phyloP scores from a whole-genome alignment of 2,113 vertebrate species.

The Pterocles gutturalis region DNA sequence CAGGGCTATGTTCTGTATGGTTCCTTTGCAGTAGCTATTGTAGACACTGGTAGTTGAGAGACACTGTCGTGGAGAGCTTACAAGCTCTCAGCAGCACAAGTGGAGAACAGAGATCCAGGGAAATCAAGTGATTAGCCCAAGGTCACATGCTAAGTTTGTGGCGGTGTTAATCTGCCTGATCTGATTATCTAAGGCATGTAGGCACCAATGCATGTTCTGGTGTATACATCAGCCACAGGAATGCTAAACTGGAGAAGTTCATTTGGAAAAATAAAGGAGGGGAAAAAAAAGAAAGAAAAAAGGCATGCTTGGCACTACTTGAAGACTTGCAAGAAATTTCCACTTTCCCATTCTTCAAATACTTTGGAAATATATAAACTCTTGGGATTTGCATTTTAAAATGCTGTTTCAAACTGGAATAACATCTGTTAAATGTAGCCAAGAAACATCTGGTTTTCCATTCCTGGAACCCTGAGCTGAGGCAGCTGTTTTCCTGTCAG shows the following conservation, averaged over 20 bases:
- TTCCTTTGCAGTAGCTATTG: background rate
- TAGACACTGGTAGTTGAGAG: background rate
- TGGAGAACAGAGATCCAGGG: background rate
- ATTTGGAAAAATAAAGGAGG: background rate
- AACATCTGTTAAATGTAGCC: constrained; percentile 42
- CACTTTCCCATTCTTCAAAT: constrained; percentile 44
- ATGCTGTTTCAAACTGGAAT: constrained; percentile 42
- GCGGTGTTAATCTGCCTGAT: background rate
- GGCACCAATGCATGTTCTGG: background rate
- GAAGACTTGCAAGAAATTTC: constrained; percentile 38
- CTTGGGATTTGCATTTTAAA: constrained; percentile 31
- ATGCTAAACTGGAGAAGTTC: background rate
- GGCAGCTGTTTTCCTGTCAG: constrained; percentile 20
- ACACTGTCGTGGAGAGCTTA: background rate
- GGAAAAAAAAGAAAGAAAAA: background rate
- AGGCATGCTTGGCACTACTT: background rate
- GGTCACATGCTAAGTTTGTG: background rate
- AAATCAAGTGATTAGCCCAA: background rate
- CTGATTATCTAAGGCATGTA: background rate
- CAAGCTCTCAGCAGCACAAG: background rate
- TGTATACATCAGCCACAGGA: background rate
- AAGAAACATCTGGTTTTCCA: constrained; percentile 55
- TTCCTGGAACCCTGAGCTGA: constrained; percentile 27
- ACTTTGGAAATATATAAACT: constrained; percentile 11
- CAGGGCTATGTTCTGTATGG: background rate